Evolutionary conservation across 2,797 vertebrate species (phyloP).

Genomic region (Todus mexicanus): DNA sequence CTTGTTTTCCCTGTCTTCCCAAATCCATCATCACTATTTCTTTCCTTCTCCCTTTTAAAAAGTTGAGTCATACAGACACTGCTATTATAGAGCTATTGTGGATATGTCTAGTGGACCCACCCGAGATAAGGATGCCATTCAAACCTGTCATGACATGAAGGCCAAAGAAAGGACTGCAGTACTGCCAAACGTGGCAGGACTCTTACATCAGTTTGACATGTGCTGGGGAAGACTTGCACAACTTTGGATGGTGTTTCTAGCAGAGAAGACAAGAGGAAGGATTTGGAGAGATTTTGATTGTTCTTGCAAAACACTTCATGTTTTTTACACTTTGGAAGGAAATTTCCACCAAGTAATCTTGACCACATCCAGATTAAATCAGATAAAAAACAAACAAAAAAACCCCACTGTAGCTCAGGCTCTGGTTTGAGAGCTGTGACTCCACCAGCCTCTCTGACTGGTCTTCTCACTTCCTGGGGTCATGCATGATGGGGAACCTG

Average conservation of each 20-base stretch:
- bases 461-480: background rate
- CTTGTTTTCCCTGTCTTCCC: background rate
- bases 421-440: background rate
- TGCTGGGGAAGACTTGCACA: background rate
- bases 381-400: background rate
- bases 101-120: background rate
- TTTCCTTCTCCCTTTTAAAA: background rate
- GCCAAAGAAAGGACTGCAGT: background rate
- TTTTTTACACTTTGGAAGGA: background rate
- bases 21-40: background rate
- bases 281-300: background rate
- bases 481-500: accelerated
- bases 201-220: background rate
- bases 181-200: background rate
- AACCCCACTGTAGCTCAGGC: background rate
- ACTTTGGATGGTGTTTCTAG: background rate
- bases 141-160: background rate
- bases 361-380: background rate
- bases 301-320: background rate
- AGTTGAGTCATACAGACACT: background rate
- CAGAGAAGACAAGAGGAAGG: too few species aligned
- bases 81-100: background rate
- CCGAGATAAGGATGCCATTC: background rate
- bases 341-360: background rate
- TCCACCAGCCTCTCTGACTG: background rate